Evolutionary conservation across 2,113 vertebrate genomes (phyloP), one percentile per base, ranked within the genome.

Genomic region (Chionodraco myersi): DNA sequence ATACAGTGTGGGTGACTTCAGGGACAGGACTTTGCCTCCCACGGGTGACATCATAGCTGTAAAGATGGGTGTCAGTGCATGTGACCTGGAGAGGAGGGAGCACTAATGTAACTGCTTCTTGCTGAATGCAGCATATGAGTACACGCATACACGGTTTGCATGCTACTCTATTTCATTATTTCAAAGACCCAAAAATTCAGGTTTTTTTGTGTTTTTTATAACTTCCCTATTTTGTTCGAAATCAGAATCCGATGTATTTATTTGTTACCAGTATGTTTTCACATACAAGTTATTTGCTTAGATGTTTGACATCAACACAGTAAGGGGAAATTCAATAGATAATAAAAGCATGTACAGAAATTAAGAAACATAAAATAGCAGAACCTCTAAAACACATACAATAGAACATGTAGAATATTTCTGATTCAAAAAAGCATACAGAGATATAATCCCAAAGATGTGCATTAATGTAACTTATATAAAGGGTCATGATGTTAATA

Each of bases 41-140:
- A 85, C 68, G 44, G 67, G 58, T 84, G 88, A 87, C 79, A 76
- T 87, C 75, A 87, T 63, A 74, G 51, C 72, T 72, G 78, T 16
- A 52, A 72, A 23, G 54, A 71, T 45, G 64, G 15, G 53, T 72
- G 68, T 85, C 69, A 52, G 52, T 6, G 45, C 71, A 73, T 53
- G 79, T 85, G 86, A 82, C 75, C 70, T 69, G 61, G 2, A 70
- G 44, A 63, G 15, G 52, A 63, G 13, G 36, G 0, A 49, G 21
- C 30, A 53, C 47, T 65, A 15, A 36, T 52, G 51, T 23, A 2
- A 41, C 30, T 62, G 47, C 23, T 54, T 66, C 53, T 68, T 16
- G 26, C n/a, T 63, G 8, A 52, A 61, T 21, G 6, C 1, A 61
- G 18, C 15, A 12, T 12, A 14, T 63, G 10, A 53, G 64, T 6